Conservation (phyloP, 2,888 invertebrate species). For the Nephrotoma appendiculata region DNA sequence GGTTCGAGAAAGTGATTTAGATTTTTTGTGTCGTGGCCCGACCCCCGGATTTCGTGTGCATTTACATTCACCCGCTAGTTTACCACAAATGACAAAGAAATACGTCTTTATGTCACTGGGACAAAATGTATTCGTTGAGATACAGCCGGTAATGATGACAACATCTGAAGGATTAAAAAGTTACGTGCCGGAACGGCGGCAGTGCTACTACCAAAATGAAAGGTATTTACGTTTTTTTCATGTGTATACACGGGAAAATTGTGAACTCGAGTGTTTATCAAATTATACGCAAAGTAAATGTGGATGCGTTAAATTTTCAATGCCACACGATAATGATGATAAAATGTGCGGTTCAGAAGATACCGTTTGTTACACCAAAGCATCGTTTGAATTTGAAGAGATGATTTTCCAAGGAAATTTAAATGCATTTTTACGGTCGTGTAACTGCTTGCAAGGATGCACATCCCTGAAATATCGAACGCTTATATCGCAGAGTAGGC, state of each 20-base stretch:
- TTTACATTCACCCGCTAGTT: conserved; percentile 1
- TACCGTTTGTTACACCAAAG: conserved; percentile 1
- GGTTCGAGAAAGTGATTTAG: conserved; percentile 29
- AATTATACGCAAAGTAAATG: conserved; percentile 43
- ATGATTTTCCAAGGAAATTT: neutral
- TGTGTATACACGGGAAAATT: conserved; percentile 51
- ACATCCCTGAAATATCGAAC: conserved; percentile 48
- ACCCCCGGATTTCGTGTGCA: conserved; percentile 58
- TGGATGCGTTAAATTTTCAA: conserved; percentile 52
- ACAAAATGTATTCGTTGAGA: conserved; percentile 46
- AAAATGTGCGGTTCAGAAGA: conserved; percentile 5
- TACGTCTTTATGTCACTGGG: conserved; percentile 46
- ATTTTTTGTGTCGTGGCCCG: neutral
- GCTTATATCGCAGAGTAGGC: conserved; percentile 47
- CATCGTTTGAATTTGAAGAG: conserved; percentile 10
- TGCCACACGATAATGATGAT: conserved; percentile 25
- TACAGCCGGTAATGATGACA: conserved; percentile 54
- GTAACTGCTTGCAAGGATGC: conserved; percentile 46
- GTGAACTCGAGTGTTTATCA: conserved; percentile 48
- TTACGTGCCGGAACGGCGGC: conserved; percentile 40
- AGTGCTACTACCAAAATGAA: conserved; percentile 47
- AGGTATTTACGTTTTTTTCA: conserved; percentile 42
- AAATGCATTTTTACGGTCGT: conserved; percentile 23
- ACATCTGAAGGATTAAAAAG: conserved; percentile 41
- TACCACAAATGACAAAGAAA: conserved; percentile 36